These are phyloP conservation scores for Tiliacea aurago DNA, from an alignment of 2,888 invertebrate species.

Conservation along the genomic window DNA sequence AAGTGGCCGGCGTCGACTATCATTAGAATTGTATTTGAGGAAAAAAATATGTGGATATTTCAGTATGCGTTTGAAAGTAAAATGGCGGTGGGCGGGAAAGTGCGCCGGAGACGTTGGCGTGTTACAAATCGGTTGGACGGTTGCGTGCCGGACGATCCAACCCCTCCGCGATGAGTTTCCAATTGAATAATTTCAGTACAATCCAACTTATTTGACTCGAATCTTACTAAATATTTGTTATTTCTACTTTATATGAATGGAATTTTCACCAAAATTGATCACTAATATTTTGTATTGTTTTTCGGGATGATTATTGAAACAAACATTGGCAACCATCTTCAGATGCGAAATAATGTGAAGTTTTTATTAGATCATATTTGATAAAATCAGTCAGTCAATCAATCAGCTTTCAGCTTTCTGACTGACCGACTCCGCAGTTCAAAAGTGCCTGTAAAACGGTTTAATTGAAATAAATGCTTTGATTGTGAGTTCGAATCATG, in stretches of 20 bases:
- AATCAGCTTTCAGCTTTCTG: not conserved
- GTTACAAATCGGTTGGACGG: slow-evolving; percentile 77
- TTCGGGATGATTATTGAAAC: not conserved
- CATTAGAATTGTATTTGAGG: slow-evolving; percentile 59
- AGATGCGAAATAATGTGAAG: not conserved
- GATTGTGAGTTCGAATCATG: not conserved
- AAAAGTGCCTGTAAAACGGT: not conserved
- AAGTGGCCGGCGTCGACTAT: slow-evolving; percentile 49
- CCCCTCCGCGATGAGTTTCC: slow-evolving; percentile 81
- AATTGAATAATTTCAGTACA: slow-evolving; percentile 80
- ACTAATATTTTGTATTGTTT: too few relatives aligned
- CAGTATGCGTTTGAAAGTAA: slow-evolving; percentile 89
- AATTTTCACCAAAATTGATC: not conserved
- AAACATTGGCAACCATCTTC: not conserved
- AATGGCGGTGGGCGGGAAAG: slow-evolving; percentile 86
- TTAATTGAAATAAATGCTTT: not conserved
- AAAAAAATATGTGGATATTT: slow-evolving; percentile 78
- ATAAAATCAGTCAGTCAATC: not conserved
- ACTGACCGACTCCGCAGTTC: not conserved
- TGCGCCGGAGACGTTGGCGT: slow-evolving; percentile 77
- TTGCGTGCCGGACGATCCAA: slow-evolving; percentile 79
- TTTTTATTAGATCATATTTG: not conserved
- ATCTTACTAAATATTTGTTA: slow-evolving; percentile 42
- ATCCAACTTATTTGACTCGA: slow-evolving; percentile 64
- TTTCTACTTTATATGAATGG: not conserved